A percentile compares a stretch with the other conserved stretches of the same genome.
phyloP scores from a whole-genome alignment of 2,113 vertebrate species.

The Zapornia atra region DNA sequence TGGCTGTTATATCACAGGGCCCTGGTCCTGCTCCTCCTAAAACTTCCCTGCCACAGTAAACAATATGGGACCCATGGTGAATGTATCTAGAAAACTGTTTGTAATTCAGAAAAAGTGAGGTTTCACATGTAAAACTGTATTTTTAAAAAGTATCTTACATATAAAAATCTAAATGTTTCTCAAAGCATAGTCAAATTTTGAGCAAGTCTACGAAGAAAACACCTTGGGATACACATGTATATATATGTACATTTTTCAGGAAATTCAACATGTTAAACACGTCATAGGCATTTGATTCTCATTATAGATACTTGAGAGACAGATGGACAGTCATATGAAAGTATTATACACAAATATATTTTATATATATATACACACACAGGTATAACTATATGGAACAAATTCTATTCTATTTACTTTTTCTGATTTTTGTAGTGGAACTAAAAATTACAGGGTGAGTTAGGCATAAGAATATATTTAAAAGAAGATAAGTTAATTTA shows the following conservation, averaged over 20 bases:
- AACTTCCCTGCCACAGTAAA: neutral
- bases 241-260: accelerated
- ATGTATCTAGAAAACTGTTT: neutral
- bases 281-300: neutral
- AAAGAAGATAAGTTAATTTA: neutral
- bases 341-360: neutral
- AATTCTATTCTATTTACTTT: neutral
- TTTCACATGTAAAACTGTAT: neutral
- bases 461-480: neutral
- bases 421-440: neutral
- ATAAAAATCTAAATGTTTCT: neutral
- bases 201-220: neutral
- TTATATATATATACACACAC: too few species aligned
- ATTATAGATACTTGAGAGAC: neutral
- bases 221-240: neutral
- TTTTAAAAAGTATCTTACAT: neutral
- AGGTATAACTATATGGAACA: neutral
- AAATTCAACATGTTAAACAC: neutral
- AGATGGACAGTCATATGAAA: neutral
- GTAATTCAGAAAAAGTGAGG: neutral
- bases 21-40: neutral
- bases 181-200: neutral
- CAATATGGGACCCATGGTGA: accelerated
- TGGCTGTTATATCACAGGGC: neutral
- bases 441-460: neutral